phyloP scores from a whole-genome alignment of 2,113 vertebrate species.

The Alces alces region DNA sequence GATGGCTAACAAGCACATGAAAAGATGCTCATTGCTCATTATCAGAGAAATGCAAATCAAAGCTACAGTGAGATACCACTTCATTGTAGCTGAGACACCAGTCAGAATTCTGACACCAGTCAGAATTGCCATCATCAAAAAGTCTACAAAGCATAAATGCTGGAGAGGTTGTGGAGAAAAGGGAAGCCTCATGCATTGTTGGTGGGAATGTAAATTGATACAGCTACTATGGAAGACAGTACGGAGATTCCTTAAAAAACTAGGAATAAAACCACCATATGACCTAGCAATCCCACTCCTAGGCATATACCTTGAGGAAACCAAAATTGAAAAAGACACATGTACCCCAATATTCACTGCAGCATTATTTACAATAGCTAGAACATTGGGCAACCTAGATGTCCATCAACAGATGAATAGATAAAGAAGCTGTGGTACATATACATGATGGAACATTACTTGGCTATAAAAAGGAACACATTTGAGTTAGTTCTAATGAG shows the following conservation, averaged over 20 bases:
- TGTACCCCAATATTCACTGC: not conserved
- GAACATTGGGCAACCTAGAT: not conserved
- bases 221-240: not conserved
- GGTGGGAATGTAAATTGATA: not conserved
- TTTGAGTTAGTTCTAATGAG: not conserved
- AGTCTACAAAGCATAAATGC: not conserved
- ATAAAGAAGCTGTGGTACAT: not conserved
- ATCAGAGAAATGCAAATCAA: not conserved
- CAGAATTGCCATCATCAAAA: not conserved
- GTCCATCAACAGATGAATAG: not conserved
- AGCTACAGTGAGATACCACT: not conserved
- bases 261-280: not conserved
- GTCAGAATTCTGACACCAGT: not conserved
- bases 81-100: not conserved
- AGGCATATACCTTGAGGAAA: not conserved
- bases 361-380: not conserved
- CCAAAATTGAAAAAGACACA: not conserved
- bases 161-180: not conserved
- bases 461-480: not conserved
- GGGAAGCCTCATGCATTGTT: not conserved
- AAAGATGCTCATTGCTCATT: not conserved
- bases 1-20: not conserved
- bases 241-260: not conserved
- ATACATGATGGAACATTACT: not conserved
- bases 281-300: not conserved